These are phyloP conservation scores for Ochropacha duplaris DNA, from an alignment of 2,888 invertebrate species.

Conservation along the genomic window DNA sequence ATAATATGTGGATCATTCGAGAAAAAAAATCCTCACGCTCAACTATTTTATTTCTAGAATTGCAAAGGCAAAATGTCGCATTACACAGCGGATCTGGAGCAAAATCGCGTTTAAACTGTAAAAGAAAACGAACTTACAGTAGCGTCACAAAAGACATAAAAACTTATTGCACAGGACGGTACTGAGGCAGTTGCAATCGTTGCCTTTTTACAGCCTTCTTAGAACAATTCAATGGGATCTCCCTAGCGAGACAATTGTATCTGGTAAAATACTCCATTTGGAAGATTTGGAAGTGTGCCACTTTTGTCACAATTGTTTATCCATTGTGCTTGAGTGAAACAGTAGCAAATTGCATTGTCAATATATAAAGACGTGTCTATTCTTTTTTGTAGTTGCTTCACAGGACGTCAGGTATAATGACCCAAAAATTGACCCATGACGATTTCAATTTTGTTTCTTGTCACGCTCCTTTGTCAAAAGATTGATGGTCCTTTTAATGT, in stretches of 20 bases:
- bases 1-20: not conserved
- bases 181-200: conserved; percentile 27
- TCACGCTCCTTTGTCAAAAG: conserved; percentile 22
- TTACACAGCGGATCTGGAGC: conserved; percentile 33
- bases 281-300: conserved; percentile 50
- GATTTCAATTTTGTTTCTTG: conserved; percentile 34
- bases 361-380: conserved; percentile 32
- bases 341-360: conserved; percentile 58
- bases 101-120: conserved; percentile 36
- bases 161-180: conserved; percentile 47
- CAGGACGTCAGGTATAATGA: conserved; percentile 38
- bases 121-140: conserved; percentile 38
- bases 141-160: conserved; percentile 54
- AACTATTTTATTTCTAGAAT: conserved; percentile 27
- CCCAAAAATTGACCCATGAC: conserved; percentile 49
- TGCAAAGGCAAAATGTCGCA: conserved; percentile 30
- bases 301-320: conserved; percentile 20
- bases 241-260: conserved; percentile 3
- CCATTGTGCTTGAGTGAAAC: conserved; percentile 36
- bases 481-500: conserved; percentile 25
- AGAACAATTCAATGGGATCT: conserved; percentile 43
- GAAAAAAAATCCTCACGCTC: conserved; percentile 12
- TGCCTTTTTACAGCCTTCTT: conserved; percentile 46
- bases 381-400: conserved; percentile 25
- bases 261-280: conserved; percentile 33